Evolutionary conservation across 2,797 vertebrate genomes (phyloP), one percentile per base, ranked within the genome.

Genomic region (Megalops cyprinoides): DNA sequence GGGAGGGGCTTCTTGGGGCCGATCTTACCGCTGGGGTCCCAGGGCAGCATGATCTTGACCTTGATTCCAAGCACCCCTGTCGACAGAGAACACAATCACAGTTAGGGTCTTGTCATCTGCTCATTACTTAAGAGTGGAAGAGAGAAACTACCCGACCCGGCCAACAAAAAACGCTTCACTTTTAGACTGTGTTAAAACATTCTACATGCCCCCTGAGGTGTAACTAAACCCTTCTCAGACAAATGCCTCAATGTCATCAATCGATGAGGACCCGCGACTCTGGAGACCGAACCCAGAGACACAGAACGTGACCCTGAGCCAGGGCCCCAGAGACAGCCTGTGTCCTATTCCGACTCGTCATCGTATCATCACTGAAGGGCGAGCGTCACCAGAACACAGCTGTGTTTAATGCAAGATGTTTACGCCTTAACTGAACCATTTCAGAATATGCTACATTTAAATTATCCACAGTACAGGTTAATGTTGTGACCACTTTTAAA

Each of bases 1-100:
- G 98, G 98, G 75, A 99, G 94, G 82, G 98, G 98, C 93, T 99
- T 99, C 95, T 99, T 99, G 88, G 98, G 98, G 76, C 97, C 98
- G 1, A 99, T 98, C 91, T 99, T 99, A 75, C 98, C 98, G 74
- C 95, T 99, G 74, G 98, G 96, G 84, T 99, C 98, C 97, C 98
- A 99, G 25, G 98, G 98, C 82, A 99, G 92, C 97, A 99, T 99
- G 91, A 99, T 99, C 93, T 99, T 99, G 77, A 99, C 98, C 93
- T 99, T 99, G 91, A 99, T 99, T 71, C 98, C 97, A 87, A 99
- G 90, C 44, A 98, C 97, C 91, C 97, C 97, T 98, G 87, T 5
- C 37, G 60, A 83, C 25, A 78, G 14, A 2, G 20, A 31, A 25
- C 1, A 82, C 3, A n/a, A 18, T 1, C 15, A 12, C 12, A 23